These are phyloP conservation scores for Allacma fusca DNA, from an alignment of 2,888 invertebrate genomes.

Conservation along the genomic window DNA sequence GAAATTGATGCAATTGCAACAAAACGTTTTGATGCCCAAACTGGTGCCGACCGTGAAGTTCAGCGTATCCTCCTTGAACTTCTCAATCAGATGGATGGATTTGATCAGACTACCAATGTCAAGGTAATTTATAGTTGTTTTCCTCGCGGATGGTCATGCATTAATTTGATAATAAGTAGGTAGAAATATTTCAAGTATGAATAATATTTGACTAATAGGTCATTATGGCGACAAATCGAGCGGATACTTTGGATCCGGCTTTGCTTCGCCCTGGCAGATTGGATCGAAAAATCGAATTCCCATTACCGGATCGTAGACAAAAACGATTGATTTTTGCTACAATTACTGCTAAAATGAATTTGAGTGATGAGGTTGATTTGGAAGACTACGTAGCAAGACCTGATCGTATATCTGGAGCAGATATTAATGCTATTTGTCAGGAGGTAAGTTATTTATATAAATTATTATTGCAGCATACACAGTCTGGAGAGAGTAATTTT, in stretches of 20 bases:
- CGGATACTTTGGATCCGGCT: conserved; percentile 98
- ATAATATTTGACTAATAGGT: conserved; percentile 70
- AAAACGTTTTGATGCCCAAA: conserved; percentile 98
- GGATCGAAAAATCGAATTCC: conserved; percentile 99
- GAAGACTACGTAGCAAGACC: conserved; percentile 99
- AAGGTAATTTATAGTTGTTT: conserved; percentile 71
- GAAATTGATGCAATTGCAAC: conserved; percentile 99
- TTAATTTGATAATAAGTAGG: too few species aligned
- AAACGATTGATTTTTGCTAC: conserved; percentile 98
- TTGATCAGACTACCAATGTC: conserved; percentile 99
- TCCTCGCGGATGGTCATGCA: too few species aligned
- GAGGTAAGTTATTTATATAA: conserved; percentile 74
- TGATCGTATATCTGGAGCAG: conserved; percentile 98
- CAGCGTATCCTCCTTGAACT: conserved; percentile 96
- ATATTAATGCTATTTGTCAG: conserved; percentile 99
- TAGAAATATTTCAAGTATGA: too few species aligned
- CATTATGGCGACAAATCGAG: conserved; percentile 96
- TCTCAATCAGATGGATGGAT: conserved; percentile 99
- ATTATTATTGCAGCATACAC: background rate
- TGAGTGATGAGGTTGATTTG: conserved; percentile 97
- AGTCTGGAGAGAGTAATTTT: too few species aligned
- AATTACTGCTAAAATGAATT: conserved; percentile 95
- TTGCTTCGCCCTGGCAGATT: conserved; percentile 92
- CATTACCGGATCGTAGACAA: conserved; percentile 86
- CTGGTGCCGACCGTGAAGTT: conserved; percentile 97